Evolutionary conservation across 2,113 vertebrate species (phyloP), one percentile per base, ranked within the genome.

Genomic region (Castor canadensis): DNA sequence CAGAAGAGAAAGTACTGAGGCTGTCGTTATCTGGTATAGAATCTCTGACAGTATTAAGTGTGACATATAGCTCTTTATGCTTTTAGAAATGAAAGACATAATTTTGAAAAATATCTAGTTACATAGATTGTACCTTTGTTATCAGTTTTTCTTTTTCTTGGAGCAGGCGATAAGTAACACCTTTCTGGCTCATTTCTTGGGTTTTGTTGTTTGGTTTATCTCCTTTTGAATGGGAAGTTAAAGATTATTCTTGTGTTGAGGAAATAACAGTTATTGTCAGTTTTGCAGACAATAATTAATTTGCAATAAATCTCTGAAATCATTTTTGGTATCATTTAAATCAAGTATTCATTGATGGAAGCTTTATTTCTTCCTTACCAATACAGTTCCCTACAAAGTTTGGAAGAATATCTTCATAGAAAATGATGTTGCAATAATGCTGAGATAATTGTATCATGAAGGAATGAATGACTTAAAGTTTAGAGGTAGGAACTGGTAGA

Each of bases 251-350:
- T 94, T 89, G 38, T 95, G 45, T 79, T 96, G 43, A 96, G 24
- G 62, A 94, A 89, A 64, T 75, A n/a, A n/a, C n/a, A n/a, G n/a
- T n/a, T n/a, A 62, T 67, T 49, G 3, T 93, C 47, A 60, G 19
- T 88, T 97, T 96, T 95, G 6, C 49, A 93, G 62, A 71, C 0
- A 72, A 22, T 86, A 90, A 85, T 82, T 90, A 94, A 52, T 66
- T 92, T 93, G 67, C 20, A 91, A 13, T 90, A 77, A 83, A 64
- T 56, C 72, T 92, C 81, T 82, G 38, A 93, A 80, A 71, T 82
- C 3, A 43, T 47, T 95, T 88, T 72, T 84, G 10, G 3, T 84
- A 87, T 89, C 26, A 82, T 82, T 73, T 86, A 95, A 85, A 47
- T 69, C 16, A 83, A 43, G 82, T 91, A 80, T 10, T 90, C 30